phyloP scores from a whole-genome alignment of 2,113 vertebrate genomes.

The Spermophilus dauricus region DNA sequence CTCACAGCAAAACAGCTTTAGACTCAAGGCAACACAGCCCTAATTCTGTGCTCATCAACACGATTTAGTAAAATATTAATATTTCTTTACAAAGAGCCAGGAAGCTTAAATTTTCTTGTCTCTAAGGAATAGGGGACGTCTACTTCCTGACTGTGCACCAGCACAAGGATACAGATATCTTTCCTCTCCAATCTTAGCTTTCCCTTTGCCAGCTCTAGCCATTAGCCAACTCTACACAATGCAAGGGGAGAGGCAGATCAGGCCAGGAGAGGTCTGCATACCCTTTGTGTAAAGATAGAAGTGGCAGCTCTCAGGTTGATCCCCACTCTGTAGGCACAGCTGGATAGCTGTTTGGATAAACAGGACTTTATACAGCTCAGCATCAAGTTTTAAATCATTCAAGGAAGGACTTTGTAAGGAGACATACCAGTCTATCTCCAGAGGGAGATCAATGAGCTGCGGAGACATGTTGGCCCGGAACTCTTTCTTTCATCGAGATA shows the following conservation, averaged over 20 bases:
- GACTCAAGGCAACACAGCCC: background rate
- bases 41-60: background rate
- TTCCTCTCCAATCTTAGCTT: background rate
- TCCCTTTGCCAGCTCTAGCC: background rate
- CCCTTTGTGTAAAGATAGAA: conserved; percentile 74
- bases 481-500: conserved; percentile 86
- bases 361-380: conserved; percentile 85
- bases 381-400: conserved; percentile 89
- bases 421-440: conserved; percentile 87
- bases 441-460: conserved; percentile 88
- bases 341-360: conserved; percentile 50
- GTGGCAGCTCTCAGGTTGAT: conserved; percentile 78
- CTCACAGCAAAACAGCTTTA: background rate
- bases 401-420: conserved; percentile 85
- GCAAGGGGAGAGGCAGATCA: conserved; percentile 25
- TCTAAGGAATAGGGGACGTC: background rate
- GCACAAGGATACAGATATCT: background rate
- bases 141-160: rapidly evolving
- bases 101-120: background rate
- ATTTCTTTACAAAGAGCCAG: background rate
- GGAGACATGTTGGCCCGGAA: conserved; percentile 88
- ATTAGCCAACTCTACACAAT: background rate
- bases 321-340: conserved; percentile 78
- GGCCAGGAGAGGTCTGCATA: conserved; percentile 73
- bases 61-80: background rate